Conservation (phyloP, 2,888 invertebrate genomes). For the Pachydiplax longipennis region DNA sequence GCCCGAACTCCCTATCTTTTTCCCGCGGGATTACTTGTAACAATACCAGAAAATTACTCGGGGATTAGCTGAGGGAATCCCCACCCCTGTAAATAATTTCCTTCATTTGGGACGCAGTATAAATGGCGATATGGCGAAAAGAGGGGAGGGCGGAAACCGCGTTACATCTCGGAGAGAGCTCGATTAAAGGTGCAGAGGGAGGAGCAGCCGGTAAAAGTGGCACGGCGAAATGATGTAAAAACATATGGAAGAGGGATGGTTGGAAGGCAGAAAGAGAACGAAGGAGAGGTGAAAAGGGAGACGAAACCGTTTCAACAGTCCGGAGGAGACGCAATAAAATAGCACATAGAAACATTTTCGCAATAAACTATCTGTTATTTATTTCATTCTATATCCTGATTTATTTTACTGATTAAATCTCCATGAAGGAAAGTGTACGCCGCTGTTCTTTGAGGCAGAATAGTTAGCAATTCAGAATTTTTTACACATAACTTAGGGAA, state of each 20-base stretch:
- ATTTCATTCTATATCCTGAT: too few relatives aligned
- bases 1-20: constrained; percentile 34
- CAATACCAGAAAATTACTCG: constrained; percentile 53
- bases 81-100: constrained; percentile 47
- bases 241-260: background rate
- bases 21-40: constrained; percentile 52
- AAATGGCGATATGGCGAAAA: constrained; percentile 25
- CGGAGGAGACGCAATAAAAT: background rate
- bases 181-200: background rate
- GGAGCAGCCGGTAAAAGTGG: background rate
- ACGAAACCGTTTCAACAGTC: background rate
- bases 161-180: background rate
- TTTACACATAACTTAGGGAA: too few relatives aligned
- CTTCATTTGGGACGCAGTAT: constrained; percentile 39
- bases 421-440: too few relatives aligned
- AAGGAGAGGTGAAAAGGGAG: background rate
- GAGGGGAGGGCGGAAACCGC: background rate
- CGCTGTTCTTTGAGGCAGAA: too few relatives aligned
- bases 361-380: too few relatives aligned
- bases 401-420: too few relatives aligned
- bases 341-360: too few relatives aligned
- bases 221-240: background rate
- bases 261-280: background rate
- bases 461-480: too few relatives aligned
- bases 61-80: constrained; percentile 50